phyloP scores from a whole-genome alignment of 2,888 invertebrate genomes.

The Rhagium mordax region DNA sequence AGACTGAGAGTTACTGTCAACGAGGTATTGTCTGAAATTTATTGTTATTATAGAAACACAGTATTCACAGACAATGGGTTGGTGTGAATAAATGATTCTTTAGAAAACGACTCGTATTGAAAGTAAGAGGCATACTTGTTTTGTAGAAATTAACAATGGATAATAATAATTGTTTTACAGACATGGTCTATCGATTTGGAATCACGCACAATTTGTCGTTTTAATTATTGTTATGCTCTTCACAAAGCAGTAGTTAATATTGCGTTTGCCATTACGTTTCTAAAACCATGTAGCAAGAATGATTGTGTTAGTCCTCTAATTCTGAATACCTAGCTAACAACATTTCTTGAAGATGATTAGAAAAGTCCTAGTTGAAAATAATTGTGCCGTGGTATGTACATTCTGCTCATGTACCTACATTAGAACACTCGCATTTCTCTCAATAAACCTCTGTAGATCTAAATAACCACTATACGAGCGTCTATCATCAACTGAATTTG shows the following conservation, averaged over 20 bases:
- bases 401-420: too few species aligned
- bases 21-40: conserved; percentile 22
- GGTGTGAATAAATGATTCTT: conserved; percentile 17
- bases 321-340: too few species aligned
- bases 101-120: not conserved
- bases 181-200: not conserved
- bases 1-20: conserved; percentile 30
- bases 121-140: conserved; percentile 9
- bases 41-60: conserved; percentile 10
- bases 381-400: too few species aligned
- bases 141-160: conserved; percentile 8
- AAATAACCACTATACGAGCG: not conserved
- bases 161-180: not conserved
- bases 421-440: too few species aligned
- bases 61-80: conserved; percentile 20
- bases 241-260: too few species aligned
- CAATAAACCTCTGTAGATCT: too few species aligned
- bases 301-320: too few species aligned
- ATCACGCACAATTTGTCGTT: conserved; percentile 3
- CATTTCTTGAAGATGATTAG: too few species aligned
- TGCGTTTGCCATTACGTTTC: too few species aligned
- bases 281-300: too few species aligned
- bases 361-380: too few species aligned
- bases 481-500: not conserved
- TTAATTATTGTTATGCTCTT: not conserved